Base-by-base conservation (phyloP, 2,888 invertebrate genomes). In the Amphipoea oculea region DNA sequence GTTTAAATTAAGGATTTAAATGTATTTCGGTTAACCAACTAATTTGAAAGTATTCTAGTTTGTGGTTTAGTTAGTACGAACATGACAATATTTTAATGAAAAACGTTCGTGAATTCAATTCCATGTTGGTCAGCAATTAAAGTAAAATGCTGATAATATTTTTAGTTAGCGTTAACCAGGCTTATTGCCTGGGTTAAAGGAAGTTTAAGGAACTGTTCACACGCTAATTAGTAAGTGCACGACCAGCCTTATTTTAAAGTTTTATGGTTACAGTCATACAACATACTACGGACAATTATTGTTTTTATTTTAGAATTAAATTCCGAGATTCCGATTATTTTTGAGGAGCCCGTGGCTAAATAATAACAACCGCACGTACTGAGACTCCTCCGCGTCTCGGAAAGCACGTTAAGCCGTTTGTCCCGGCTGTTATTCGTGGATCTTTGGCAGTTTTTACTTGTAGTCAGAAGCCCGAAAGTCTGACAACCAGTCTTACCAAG, bases 71-170 rank as follows among this genome's bases (percentile, higher is more conserved):
- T 71, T 78, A 60, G n/a, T 68, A 51, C 0, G 20, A 72, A 80
- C 76, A 68, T 67, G 85, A 87, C 73, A 85, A 76, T 78, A 73
- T 71, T 84, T 86, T 62, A 73, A 62, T 36, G 29, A 73, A 80
- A 84, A 80, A 68, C 54, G 51, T 81, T 84, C n/a, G 60, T 86
- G 73, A 86, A 78, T 87, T 76, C 29, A 65, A 73, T 87, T 80
- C 17, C 85, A 81, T 85, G 85, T 81, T 76, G 67, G 54, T 36
- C 23, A 73, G 65, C 78, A 84, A 76, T 85, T 85, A 78, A 73
- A 77, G 66, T 69, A n/a, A 72, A 78, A 76, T 73, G 72, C 71
- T 78, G 76, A 78, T 79, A 76, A 82, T 45, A 79, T 62, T 83
- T 80, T 74, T 2, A 83, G 73, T 66, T 76, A 72, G 45, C 45